Conservation (phyloP, 1,140 invertebrate genomes). For the Drosophila eugracilis region DNA sequence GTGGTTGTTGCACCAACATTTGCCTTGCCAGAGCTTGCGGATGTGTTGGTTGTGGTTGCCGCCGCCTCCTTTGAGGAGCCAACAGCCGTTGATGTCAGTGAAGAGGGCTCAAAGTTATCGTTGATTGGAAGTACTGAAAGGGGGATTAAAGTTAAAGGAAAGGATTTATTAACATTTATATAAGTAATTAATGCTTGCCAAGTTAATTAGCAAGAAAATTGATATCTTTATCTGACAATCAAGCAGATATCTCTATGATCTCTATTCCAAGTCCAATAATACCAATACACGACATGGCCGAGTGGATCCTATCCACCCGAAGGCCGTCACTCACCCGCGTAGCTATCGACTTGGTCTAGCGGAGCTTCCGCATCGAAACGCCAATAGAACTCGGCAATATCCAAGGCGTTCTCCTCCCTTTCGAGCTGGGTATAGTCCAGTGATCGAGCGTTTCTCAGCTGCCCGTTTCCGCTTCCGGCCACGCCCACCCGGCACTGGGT, state of each 20-base stretch:
- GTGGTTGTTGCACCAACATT: slow-evolving; percentile 15
- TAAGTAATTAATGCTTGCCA: no score
- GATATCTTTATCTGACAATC: neutral
- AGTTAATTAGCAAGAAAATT: neutral
- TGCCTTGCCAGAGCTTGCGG: slow-evolving; percentile 11
- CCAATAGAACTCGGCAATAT: slow-evolving; percentile 84
- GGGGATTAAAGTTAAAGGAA: neutral
- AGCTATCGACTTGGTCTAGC: slow-evolving; percentile 62
- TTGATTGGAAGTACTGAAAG: slow-evolving; percentile 39
- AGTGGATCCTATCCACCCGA: slow-evolving; percentile 28
- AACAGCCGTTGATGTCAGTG: slow-evolving; percentile 1
- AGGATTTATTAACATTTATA: no score
- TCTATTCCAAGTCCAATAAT: neutral
- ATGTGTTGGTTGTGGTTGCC: slow-evolving; percentile 23
- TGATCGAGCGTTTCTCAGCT: slow-evolving; percentile 79
- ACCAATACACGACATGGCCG: slow-evolving; percentile 11
- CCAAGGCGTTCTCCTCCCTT: slow-evolving; percentile 74
- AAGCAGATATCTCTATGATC: neutral
- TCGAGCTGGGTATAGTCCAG: slow-evolving; percentile 77
- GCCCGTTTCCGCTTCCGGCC: slow-evolving; percentile 42
- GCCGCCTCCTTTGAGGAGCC: slow-evolving; percentile 22
- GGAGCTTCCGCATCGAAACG: slow-evolving; percentile 76
- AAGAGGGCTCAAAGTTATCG: slow-evolving; percentile 48
- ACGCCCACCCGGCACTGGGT: slow-evolving; percentile 66
- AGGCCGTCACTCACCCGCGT: slow-evolving; percentile 57